Percentiles rank a stretch among this genome's conserved stretches.
These are phyloP conservation scores for Toxonevra muliebris DNA, from an alignment of 2,888 invertebrate species.

Conservation along the genomic window DNA sequence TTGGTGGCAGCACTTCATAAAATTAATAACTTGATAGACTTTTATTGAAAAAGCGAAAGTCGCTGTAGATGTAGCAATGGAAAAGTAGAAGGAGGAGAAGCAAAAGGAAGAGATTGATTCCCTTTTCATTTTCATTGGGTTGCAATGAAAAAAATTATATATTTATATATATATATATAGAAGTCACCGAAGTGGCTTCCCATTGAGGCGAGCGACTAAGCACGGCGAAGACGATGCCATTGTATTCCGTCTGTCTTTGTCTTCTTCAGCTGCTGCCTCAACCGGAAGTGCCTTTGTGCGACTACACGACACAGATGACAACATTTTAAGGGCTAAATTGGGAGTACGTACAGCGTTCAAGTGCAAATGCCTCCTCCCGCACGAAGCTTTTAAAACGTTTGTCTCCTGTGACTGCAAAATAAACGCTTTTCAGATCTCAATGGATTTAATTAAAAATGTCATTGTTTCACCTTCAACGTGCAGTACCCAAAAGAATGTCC, in stretches of 20 bases:
- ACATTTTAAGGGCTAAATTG: conserved; percentile 22
- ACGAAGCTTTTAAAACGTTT: conserved; percentile 22
- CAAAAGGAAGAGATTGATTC: not conserved
- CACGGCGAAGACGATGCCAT: not conserved
- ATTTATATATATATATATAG: too few species aligned
- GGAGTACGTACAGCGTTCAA: not conserved
- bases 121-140: not conserved
- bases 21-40: conserved; percentile 59
- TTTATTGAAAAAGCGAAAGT: conserved; percentile 32
- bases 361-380: too few species aligned
- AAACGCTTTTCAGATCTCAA: conserved; percentile 32
- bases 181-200: too few species aligned
- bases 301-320: not conserved
- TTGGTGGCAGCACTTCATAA: conserved; percentile 53
- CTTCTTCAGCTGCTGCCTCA: conserved; percentile 38
- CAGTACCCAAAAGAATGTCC: too few species aligned
- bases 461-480: conserved; percentile 33
- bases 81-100: conserved; percentile 6
- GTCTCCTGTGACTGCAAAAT: conserved; percentile 21
- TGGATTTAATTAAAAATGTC: conserved; percentile 44
- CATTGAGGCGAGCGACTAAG: too few species aligned
- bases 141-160: not conserved
- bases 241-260: conserved; percentile 24
- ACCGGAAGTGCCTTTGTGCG: conserved; percentile 59
- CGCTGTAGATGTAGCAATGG: not conserved